Percentiles rank a stretch among this genome's conserved stretches.
phyloP scores from a whole-genome alignment of 2,888 invertebrate species.

The Ormyrus rosae region DNA sequence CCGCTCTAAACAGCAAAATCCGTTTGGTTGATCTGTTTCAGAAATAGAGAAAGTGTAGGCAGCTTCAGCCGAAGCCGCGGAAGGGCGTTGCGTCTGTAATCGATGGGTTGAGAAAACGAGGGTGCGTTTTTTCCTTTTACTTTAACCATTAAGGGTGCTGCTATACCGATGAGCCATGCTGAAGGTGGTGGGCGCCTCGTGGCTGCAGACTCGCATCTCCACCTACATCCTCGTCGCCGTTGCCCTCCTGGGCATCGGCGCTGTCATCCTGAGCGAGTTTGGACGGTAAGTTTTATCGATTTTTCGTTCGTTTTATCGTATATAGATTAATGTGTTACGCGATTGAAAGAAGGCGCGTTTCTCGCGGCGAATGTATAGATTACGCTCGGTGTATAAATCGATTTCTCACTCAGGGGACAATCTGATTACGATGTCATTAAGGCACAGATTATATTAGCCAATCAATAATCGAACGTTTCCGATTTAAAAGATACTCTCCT shows the following conservation, averaged over 20 bases:
- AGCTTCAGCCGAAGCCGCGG: constrained; percentile 61
- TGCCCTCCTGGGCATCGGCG: constrained; percentile 82
- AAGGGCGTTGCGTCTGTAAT: constrained; percentile 68
- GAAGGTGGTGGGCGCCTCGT: constrained; percentile 88
- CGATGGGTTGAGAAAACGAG: constrained; percentile 75
- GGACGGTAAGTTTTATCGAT: constrained; percentile 77
- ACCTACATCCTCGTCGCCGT: constrained; percentile 84
- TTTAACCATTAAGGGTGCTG: constrained; percentile 52
- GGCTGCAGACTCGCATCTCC: constrained; percentile 86
- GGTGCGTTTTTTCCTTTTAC: constrained; percentile 61
- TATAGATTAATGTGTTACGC: too few relatives aligned
- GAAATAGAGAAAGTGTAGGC: constrained; percentile 53
- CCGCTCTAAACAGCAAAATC: too few relatives aligned
- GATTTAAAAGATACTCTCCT: too few relatives aligned
- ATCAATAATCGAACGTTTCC: too few relatives aligned
- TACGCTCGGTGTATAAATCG: too few relatives aligned
- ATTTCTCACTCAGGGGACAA: too few relatives aligned
- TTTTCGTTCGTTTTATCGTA: not conserved
- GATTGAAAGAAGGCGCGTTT: too few relatives aligned
- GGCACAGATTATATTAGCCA: too few relatives aligned
- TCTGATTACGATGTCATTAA: too few relatives aligned
- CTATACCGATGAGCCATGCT: constrained; percentile 78
- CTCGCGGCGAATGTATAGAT: too few relatives aligned
- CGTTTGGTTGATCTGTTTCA: constrained; percentile 26
- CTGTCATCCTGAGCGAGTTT: constrained; percentile 83